Percentiles rank a stretch among this genome's conserved stretches.
phyloP scores from a whole-genome alignment of 2,113 vertebrate genomes.

The Calonectris borealis region DNA sequence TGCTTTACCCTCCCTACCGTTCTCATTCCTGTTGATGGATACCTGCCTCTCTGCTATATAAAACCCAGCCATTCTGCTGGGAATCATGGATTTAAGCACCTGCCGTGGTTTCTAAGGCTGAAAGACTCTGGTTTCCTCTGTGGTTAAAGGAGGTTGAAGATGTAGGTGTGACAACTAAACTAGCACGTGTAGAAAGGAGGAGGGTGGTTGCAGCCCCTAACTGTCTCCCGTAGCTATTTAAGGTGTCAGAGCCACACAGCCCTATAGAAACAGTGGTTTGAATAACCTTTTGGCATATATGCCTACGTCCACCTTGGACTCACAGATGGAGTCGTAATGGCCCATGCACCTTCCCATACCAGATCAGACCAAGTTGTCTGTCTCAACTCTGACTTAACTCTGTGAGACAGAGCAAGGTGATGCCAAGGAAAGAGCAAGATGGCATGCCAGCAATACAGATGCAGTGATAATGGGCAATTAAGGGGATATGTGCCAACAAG shows the following conservation, averaged over 20 bases:
- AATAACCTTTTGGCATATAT: not conserved
- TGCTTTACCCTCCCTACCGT: not conserved
- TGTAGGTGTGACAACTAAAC: not conserved
- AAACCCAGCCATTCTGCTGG: not conserved
- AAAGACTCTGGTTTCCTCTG: not conserved
- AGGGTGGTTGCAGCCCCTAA: not conserved
- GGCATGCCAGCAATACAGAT: not conserved
- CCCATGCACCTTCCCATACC: not conserved
- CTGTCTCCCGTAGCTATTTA: not conserved
- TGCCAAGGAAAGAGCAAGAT: not conserved
- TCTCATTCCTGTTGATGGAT: not conserved
- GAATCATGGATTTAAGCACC: not conserved
- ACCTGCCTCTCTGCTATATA: not conserved
- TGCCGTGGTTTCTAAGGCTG: not conserved
- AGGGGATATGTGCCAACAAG: not conserved
- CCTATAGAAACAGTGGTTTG: not conserved
- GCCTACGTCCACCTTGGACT: not conserved
- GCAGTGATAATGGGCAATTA: not conserved
- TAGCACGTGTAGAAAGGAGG: fast-evolving
- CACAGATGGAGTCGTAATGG: fast-evolving
- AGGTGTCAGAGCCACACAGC: not conserved
- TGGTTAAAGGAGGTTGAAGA: not conserved
- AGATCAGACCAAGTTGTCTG: not conserved
- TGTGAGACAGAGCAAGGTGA: not conserved
- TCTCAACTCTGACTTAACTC: not conserved